These are phyloP conservation scores for Sinhomidia bicolor DNA, from an alignment of 2,888 invertebrate genomes.

Conservation along the genomic window DNA sequence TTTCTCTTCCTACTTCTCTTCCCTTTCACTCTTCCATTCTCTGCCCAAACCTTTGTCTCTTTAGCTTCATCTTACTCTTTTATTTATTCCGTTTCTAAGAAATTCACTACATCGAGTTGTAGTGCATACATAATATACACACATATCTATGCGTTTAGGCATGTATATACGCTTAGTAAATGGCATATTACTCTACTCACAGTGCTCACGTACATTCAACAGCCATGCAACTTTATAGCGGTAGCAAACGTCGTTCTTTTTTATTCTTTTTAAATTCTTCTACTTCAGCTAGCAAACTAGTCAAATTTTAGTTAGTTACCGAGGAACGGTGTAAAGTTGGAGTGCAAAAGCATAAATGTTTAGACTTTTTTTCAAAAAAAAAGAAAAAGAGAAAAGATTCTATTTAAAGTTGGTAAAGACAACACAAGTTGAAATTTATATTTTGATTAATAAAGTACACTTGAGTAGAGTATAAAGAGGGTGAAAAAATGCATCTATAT, in stretches of 20 bases:
- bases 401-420: constrained; percentile 9
- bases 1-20: constrained; percentile 18
- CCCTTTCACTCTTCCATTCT: background rate
- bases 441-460: too few relatives aligned
- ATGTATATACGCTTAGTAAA: too few relatives aligned
- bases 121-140: too few relatives aligned
- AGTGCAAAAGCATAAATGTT: too few relatives aligned
- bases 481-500: too few relatives aligned
- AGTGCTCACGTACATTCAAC: too few relatives aligned
- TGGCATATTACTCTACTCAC: background rate
- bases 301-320: background rate
- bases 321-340: background rate
- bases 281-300: background rate
- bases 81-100: constrained; percentile 59
- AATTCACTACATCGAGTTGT: constrained; percentile 48
- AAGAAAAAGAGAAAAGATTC: too few relatives aligned
- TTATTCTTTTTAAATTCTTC: background rate
- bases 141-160: too few relatives aligned
- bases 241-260: background rate
- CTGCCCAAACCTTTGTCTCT: constrained; percentile 15
- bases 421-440: too few relatives aligned
- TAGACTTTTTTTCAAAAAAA: too few relatives aligned
- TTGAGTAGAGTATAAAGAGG: too few relatives aligned
- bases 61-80: constrained; percentile 13
- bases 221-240: too few relatives aligned